Evolutionary conservation across 2,888 invertebrate genomes (phyloP).

Genomic region (Gari tellinella): DNA sequence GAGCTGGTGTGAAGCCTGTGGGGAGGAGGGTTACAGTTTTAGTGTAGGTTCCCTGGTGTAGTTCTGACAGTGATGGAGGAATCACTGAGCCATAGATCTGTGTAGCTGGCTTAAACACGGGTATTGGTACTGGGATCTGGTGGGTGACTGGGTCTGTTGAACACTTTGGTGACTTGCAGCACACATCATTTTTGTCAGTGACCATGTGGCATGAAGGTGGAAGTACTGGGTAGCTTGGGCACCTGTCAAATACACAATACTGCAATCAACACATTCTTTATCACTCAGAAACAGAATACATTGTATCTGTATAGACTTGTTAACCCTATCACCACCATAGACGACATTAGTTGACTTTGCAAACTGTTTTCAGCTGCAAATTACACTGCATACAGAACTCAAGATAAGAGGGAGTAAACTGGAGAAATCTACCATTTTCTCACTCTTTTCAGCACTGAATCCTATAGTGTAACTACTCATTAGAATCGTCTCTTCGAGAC

Average conservation of each 20-base stretch:
- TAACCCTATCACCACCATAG: no score
- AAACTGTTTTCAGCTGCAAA: no score
- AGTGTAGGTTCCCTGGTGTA: constrained; percentile 52
- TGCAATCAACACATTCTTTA: no score
- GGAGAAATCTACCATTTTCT: no score
- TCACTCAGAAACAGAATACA: no score
- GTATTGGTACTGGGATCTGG: constrained; percentile 65
- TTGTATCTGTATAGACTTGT: no score
- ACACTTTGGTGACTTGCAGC: constrained; percentile 68
- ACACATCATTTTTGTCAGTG: constrained; percentile 65
- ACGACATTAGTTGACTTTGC: no score
- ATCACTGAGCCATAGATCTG: constrained; percentile 67
- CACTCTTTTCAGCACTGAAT: no score
- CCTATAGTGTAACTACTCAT: no score
- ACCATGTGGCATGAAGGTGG: constrained; percentile 63
- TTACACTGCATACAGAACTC: no score
- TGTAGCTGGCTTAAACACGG: constrained; percentile 66
- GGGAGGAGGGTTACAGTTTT: constrained; percentile 52
- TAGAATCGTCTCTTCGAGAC: no score
- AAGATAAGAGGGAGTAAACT: no score
- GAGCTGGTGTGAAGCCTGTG: constrained; percentile 67
- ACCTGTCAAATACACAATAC: constrained; percentile 40
- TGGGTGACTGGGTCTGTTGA: constrained; percentile 64
- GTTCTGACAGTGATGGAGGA: constrained; percentile 61
- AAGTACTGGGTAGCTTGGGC: constrained; percentile 63